phyloP scores from a whole-genome alignment of 2,797 vertebrate genomes.

The Squalus acanthias region DNA sequence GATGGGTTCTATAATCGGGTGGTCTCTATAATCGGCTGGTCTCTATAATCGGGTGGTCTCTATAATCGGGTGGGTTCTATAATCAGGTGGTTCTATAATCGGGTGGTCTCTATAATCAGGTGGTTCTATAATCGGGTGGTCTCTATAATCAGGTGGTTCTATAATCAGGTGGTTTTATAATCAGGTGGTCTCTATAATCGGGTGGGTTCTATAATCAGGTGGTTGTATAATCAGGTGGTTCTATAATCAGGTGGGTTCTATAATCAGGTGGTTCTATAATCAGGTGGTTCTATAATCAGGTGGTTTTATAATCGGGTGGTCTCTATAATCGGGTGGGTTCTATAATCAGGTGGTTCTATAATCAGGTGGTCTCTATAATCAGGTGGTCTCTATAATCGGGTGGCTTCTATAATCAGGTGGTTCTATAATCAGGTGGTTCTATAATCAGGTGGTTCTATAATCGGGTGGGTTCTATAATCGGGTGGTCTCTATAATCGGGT shows the following conservation, averaged over 20 bases:
- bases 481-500: background rate
- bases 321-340: background rate
- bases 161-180: background rate
- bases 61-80: background rate
- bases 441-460: background rate
- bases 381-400: background rate
- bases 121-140: background rate
- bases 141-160: background rate
- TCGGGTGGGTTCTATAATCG: too few species aligned
- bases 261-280: background rate
- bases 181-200: background rate
- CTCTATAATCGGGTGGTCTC: background rate
- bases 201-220: background rate
- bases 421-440: too few species aligned
- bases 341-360: background rate
- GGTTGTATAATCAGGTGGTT: background rate
- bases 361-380: background rate
- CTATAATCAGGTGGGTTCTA: background rate
- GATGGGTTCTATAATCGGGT: background rate
- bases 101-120: background rate
- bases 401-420: background rate
- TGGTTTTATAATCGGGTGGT: background rate
- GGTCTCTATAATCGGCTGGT: background rate
- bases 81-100: too few species aligned
- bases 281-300: background rate